Base-by-base conservation (phyloP, 1,140 invertebrate species). In the Heterodera carotae region DNA sequence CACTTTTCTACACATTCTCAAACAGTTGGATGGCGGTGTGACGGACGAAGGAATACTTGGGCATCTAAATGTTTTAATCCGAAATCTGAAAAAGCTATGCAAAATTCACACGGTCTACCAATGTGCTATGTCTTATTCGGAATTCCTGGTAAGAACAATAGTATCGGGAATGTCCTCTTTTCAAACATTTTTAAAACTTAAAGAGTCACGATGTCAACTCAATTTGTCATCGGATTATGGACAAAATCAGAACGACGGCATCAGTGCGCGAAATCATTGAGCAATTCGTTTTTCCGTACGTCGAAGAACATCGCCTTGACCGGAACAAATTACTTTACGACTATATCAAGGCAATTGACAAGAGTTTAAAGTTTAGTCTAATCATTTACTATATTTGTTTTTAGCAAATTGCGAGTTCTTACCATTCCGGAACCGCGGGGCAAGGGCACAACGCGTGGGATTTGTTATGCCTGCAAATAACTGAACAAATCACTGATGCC, bases 241-340 rank as follows among this genome's bases (percentile, higher is more conserved):
- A 77, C 48, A 25, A 34, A 33, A 71, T 78, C 25, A 53, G 74
- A 6, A 25, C 75, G 10, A 64, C 77, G 29, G 31, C 43, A 8
- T 78, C 77, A n/a, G 60, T 78, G 33, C 56, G 62, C 34, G 77
- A 78, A 33, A 25, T 76, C 56, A 79, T 79, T 53, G 39, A 78
- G 10, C 64, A 77, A 3, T 78, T 79, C 60, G 77, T 78, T 0
- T 78, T 78, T 43, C 74, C 74, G 12, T 78, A 80, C 56, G 74
- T 78, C 6, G 64, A 76, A 27, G 77, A 78, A 29, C 76, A 78
- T 39, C 18, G 67, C 7, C 59, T 78, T 56, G 77, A 78, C 62
- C 66, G 53, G 43, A 78, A 78, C 39, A 43, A 78, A 59, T 10
- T 78, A 29, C 74, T 78, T 18, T 31, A 78, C 39, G 76, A 56